Evolutionary conservation across 53 echinoderm and acorn worm species (phyloP).

Genomic region (Crossaster papposus): DNA sequence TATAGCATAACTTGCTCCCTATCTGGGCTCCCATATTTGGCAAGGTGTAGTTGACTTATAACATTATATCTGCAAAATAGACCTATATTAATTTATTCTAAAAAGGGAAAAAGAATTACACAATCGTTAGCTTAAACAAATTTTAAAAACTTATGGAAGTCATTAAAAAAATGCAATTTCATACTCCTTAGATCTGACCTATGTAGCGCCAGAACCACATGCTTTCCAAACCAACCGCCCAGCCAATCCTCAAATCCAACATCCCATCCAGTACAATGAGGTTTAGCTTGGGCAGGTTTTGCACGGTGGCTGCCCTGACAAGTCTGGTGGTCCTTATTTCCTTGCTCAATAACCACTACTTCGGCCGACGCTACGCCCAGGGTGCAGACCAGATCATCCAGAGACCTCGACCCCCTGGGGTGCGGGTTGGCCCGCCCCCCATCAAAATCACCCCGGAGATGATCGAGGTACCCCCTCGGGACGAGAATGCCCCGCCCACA

Average conservation of each 20-base stretch:
- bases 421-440: background rate
- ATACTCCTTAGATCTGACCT: background rate
- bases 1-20: too few relatives aligned
- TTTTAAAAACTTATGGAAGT: too few relatives aligned
- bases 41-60: too few relatives aligned
- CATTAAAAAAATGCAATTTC: too few relatives aligned
- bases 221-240: conserved; percentile 1
- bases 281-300: background rate
- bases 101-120: too few relatives aligned
- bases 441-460: conserved; percentile 17
- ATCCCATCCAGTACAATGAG: conserved; percentile 24
- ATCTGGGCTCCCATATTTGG: too few relatives aligned
- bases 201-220: background rate
- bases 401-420: conserved; percentile 4
- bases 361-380: conserved; percentile 34
- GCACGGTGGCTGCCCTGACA: conserved; percentile 28
- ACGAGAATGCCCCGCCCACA: conserved; percentile 39
- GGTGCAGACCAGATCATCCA: background rate
- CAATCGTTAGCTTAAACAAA: too few relatives aligned
- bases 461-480: conserved; percentile 39
- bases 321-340: conserved; percentile 50
- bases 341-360: conserved; percentile 29
- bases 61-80: too few relatives aligned
- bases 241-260: background rate
- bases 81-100: too few relatives aligned